Evolutionary conservation across 2,113 vertebrate genomes (phyloP).

Genomic region (Oreamnos americanus): DNA sequence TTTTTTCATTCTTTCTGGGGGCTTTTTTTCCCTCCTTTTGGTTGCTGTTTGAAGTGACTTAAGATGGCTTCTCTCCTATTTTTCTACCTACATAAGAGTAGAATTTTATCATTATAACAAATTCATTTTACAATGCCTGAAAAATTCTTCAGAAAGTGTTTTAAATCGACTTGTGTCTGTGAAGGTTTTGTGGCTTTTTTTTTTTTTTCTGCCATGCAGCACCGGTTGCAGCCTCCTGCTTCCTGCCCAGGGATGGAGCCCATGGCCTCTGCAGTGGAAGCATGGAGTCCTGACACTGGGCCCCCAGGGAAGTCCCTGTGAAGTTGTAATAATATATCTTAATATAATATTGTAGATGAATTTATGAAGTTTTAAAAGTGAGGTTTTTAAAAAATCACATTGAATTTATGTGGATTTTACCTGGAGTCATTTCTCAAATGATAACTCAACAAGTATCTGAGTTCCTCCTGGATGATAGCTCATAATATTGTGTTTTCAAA

Average conservation of each 20-base stretch:
- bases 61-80: not conserved
- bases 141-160: not conserved
- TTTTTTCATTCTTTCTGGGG: not conserved
- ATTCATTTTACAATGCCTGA: conserved; percentile 1
- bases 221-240: not conserved
- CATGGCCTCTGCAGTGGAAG: not conserved
- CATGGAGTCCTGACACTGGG: not conserved
- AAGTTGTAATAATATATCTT: not conserved
- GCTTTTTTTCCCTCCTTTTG: not conserved
- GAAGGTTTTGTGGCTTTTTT: not conserved
- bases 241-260: not conserved
- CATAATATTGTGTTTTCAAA: not conserved
- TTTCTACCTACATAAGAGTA: not conserved
- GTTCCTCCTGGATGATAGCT: not conserved
- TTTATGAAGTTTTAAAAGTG: conserved; percentile 8
- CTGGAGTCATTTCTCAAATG: not conserved
- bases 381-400: not conserved
- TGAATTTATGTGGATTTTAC: not conserved
- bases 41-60: not conserved
- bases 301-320: not conserved
- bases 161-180: not conserved
- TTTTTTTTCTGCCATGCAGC: not conserved
- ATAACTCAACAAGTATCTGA: not conserved
- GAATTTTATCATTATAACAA: not conserved
- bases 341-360: not conserved